Base-by-base conservation (phyloP, 2,888 invertebrate genomes). In the Dorcus parallelipipedus region DNA sequence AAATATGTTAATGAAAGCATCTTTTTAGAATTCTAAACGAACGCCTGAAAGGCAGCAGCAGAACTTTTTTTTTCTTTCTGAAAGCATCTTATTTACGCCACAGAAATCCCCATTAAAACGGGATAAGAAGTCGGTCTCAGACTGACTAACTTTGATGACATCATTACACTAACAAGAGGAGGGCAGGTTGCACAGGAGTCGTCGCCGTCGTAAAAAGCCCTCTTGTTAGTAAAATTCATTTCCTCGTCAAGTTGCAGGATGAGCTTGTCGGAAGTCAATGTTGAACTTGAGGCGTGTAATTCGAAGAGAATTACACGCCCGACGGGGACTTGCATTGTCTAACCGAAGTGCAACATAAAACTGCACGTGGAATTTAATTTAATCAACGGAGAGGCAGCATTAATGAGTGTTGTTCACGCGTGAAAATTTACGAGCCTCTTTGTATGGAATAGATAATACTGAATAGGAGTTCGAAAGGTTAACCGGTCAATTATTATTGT, bases 231-330 rank as follows among this genome's bases (percentile, higher is more conserved):
- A 52, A 59, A 59, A 56, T 59, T 59, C 59, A 59, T 59, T 61
- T 60, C 56, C 60, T 60, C 49, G 58, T 56, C 59, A 52, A 54
- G 53, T 58, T 61, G 43, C 45, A 54, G 60, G 62, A 64, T 57
- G 64, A 64, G 58, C 56, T 52, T 56, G 60, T 57, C 62, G 62
- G 59, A 62, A 62, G 60, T 63, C 60, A 51, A 61, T 61, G 64
- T 61, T 20, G 63, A 65, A 65, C 58, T 64, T 62, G 54, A 58
- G 58, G 63, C 61, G 60, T 62, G 61, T 64, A 65, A 65, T 64
- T 64, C 61, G 56, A 39, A 54, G 52, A 26, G 65, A 63, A 63
- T 63, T 60, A 55, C 58, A 58, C 38, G 45, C 49, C 54, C 49
- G 41, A 41, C 17, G 41, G 52, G 14, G 49, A 49, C 52, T 52